Base-by-base conservation (phyloP, 1,140 invertebrate species). In the Lordiphosa clarofinis region DNA sequence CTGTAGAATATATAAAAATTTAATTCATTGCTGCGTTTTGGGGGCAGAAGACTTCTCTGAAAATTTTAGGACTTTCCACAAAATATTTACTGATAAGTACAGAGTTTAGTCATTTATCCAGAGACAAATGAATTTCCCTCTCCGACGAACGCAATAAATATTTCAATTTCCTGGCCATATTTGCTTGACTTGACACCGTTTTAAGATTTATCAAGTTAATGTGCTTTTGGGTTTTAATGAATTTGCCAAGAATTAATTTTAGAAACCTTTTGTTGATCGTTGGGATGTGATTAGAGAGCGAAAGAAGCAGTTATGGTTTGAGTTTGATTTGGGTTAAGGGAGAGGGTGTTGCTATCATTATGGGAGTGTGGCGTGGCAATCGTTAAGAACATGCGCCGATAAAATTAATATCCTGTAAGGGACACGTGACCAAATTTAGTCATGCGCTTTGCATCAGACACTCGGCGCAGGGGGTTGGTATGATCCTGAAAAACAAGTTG, bases 351-450 rank as follows among this genome's bases (percentile, higher is more conserved):
- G 68, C 21, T 65, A 55, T 69, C 49, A 35, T 54, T 62, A 38
- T 57, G 67, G 67, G 56, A 58, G 70, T 73, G 56, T 74, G 75
- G 50, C 63, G 57, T 57, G 15, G 31, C 40, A 37, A 46, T 53
- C 66, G 56, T 65, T 58, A 60, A 21, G 55, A 59, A 56, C 75
- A 72, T 61, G 69, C 59, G 71, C 66, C 76, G 76, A 81, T 81
- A 81, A 82, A 84, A 82, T 56, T 82, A 76, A 82, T 82, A 84
- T 82, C 78, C 76, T 82, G 76, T 65, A 56, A 68, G 52, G 43
- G 76, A 42, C 76, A 81, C 76, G 76, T 81, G 76, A 43, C 76
- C 62, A 12, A 46, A 46, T 46, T 46, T 46, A 46, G 43, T 46
- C 43, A 46, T 46, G 43, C 43, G 43, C 43, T 31, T 13, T 46